These are phyloP conservation scores for Microplitis demolitor DNA, from an alignment of 1,140 invertebrate genomes.

Conservation along the genomic window DNA sequence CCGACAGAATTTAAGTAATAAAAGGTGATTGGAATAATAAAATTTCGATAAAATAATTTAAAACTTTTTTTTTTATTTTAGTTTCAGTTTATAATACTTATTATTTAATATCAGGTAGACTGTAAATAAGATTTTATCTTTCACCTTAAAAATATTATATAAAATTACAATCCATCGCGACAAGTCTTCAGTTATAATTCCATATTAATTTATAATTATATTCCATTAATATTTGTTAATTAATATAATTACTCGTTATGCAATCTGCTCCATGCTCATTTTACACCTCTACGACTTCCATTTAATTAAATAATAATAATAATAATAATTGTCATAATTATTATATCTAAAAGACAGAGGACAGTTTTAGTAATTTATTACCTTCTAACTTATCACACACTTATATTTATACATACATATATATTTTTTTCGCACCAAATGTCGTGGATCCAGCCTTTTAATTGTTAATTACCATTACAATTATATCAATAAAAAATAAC, in stretches of 20 bases:
- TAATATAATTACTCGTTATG: neutral
- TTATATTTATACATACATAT: too few species aligned
- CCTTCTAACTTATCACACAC: too few species aligned
- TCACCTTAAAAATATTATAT: constrained; percentile 62
- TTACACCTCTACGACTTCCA: neutral
- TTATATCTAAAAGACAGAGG: too few species aligned
- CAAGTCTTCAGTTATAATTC: constrained; percentile 38
- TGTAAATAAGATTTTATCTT: constrained; percentile 58
- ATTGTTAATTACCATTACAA: too few species aligned
- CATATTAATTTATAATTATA: constrained; percentile 1
- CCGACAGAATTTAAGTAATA: too few species aligned
- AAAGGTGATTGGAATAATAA: too few species aligned
- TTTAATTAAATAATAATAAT: neutral
- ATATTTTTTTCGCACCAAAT: too few species aligned
- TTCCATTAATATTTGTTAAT: neutral
- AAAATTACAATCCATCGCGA: constrained; percentile 61
- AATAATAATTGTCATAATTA: neutral
- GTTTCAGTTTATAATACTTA: constrained; percentile 40
- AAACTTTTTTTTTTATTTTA: neutral
- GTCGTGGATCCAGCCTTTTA: too few species aligned
- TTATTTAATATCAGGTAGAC: constrained; percentile 60
- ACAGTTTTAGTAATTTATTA: too few species aligned
- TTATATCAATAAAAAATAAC: neutral
- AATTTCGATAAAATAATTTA: too few species aligned
- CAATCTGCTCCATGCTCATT: neutral